phyloP scores from a whole-genome alignment of 2,888 invertebrate species.

The Chrysolina americana region DNA sequence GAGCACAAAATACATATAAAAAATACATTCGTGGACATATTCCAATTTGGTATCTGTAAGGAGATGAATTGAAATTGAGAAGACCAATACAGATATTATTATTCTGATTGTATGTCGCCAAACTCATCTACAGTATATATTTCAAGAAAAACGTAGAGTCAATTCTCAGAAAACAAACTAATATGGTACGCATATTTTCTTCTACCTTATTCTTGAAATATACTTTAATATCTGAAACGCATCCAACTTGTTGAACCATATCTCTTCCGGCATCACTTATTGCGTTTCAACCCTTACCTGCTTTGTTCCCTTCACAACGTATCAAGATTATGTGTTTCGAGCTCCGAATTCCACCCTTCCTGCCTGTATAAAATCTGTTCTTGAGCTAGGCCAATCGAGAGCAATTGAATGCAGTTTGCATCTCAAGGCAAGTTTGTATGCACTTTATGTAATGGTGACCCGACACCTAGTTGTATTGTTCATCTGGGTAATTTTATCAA shows the following conservation, averaged over 20 bases:
- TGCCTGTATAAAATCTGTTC: background rate
- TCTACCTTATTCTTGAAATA: too few relatives aligned
- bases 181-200: too few relatives aligned
- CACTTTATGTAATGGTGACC: slow-evolving; percentile 9
- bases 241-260: background rate
- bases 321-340: background rate
- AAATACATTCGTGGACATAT: too few relatives aligned
- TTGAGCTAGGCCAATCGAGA: background rate
- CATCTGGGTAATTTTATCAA: background rate
- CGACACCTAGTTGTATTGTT: background rate
- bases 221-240: too few relatives aligned
- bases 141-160: too few relatives aligned
- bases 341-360: background rate
- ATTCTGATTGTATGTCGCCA: too few relatives aligned
- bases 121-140: too few relatives aligned
- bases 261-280: background rate
- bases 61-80: too few relatives aligned
- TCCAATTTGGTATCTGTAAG: too few relatives aligned
- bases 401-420: background rate
- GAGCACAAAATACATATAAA: too few relatives aligned
- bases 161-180: too few relatives aligned
- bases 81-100: too few relatives aligned
- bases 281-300: background rate
- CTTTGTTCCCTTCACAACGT: background rate
- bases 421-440: background rate